These are phyloP conservation scores for Chironomus riparius DNA, from an alignment of 2,888 invertebrate species.

Conservation along the genomic window DNA sequence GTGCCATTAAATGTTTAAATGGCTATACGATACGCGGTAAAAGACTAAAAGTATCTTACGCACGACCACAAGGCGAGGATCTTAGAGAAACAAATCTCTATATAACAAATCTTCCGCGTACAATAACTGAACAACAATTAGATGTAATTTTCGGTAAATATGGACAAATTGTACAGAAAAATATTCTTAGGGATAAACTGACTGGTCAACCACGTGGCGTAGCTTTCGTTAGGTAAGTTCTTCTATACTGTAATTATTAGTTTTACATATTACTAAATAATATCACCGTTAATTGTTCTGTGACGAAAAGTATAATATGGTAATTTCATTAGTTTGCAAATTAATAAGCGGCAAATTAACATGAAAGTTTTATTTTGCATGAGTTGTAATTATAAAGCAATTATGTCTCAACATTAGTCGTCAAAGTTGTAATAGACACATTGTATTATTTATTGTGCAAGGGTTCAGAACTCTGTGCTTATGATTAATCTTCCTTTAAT, in stretches of 20 bases:
- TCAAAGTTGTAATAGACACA: too few relatives aligned
- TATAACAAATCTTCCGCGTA: conserved; percentile 83
- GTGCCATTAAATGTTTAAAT: conserved; percentile 79
- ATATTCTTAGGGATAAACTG: conserved; percentile 79
- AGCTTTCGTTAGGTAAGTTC: conserved; percentile 75
- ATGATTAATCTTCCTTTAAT: too few relatives aligned
- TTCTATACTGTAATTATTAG: neutral
- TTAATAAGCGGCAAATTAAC: neutral
- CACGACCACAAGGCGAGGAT: conserved; percentile 81
- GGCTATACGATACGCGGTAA: conserved; percentile 85
- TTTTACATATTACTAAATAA: too few relatives aligned
- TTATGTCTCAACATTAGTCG: neutral
- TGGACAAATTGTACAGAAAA: conserved; percentile 86
- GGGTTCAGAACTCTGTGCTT: neutral
- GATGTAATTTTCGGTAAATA: conserved; percentile 78
- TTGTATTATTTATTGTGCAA: neutral
- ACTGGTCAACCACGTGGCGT: conserved; percentile 83
- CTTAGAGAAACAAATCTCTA: conserved; percentile 92
- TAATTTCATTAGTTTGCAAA: neutral
- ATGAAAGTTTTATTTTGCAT: neutral
- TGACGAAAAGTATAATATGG: too few relatives aligned
- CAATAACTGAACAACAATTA: conserved; percentile 72
- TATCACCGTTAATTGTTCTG: too few relatives aligned
- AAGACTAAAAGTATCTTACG: conserved; percentile 84
- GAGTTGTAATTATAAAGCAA: neutral